Percentiles rank a stretch among this genome's conserved stretches.
phyloP scores from a whole-genome alignment of 2,888 invertebrate genomes.

The Parnassius smintheus region DNA sequence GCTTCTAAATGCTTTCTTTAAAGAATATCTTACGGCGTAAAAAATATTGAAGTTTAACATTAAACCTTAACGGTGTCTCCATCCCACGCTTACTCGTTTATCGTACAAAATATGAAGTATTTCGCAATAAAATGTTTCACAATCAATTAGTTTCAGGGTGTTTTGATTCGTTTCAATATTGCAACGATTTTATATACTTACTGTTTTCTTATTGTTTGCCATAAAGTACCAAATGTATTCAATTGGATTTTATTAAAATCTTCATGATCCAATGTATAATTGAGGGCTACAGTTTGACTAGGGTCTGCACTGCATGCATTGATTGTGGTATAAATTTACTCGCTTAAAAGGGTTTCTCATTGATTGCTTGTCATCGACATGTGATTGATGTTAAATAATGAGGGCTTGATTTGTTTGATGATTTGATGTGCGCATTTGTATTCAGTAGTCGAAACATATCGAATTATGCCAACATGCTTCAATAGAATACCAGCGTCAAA shows the following conservation, averaged over 20 bases:
- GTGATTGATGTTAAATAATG: not conserved
- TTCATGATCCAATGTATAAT: not conserved
- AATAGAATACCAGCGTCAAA: no score
- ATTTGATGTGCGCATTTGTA: no score
- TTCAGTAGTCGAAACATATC: no score
- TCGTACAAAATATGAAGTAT: not conserved
- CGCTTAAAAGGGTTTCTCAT: not conserved
- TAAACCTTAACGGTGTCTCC: no score
- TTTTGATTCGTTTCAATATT: slow-evolving; percentile 19
- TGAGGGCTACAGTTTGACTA: not conserved
- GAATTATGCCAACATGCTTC: no score
- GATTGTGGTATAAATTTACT: not conserved
- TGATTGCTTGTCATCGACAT: not conserved
- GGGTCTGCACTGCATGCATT: not conserved
- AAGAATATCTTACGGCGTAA: no score
- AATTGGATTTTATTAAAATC: not conserved
- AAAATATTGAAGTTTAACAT: no score
- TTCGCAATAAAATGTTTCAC: slow-evolving; percentile 7
- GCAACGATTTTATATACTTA: slow-evolving; percentile 3
- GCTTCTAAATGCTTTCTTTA: no score
- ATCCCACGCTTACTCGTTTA: no score
- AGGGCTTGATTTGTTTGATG: no score
- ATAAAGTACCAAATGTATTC: slow-evolving; percentile 2
- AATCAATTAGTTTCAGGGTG: slow-evolving; percentile 20
- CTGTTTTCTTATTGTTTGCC: slow-evolving; percentile 19